Base-by-base conservation (phyloP, 2,113 vertebrate species). In the Sitta europaea region DNA sequence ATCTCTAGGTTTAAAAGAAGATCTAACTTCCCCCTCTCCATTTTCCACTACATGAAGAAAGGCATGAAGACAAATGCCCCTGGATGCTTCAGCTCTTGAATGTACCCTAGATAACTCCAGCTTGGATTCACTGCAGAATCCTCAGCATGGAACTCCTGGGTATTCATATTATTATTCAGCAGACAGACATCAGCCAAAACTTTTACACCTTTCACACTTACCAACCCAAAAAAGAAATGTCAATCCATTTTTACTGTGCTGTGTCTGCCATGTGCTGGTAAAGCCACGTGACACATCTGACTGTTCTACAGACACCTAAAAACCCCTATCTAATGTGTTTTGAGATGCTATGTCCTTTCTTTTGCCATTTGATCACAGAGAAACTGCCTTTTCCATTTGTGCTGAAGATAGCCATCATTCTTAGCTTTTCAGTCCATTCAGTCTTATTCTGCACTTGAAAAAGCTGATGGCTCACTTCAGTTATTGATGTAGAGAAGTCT, bases 101-200 rank as follows among this genome's bases (percentile, higher is more conserved):
- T 3, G 1, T 13, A 83, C 25, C 42, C 43, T 25, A 54, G 24
- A 43, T 1, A 74, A 25, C 22, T 50, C 23, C 51, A 74, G 29
- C 33, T 91, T 70, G 43, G 19, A 82, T 43, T 78, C 42, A 54
- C 45, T 36, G 17, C 28, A 59, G 40, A 6, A 10, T 28, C 21
- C 18, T 89, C n/a, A 50, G 24, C 35, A 53, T 0, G 1, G 25
- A 20, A 57, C 13, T 74, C 45, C 31, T 59, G 42, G 19, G 33
- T 45, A 75, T 45, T 70, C 38, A 51, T 0, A 0, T n/a, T 79
- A 74, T 40, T 93, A 31, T 67, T 73, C 27, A 0, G 0, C n/a
- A n/a, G n/a, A 40, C n/a, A 89, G 29, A 35, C 14, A 51, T 36
- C 38, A 51, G 48, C 27, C 50, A 54, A 85, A 89, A 43, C 21